Base-by-base conservation (phyloP, 30 jellyfish, hydroid and myxozoan species). In the Turritopsis rubra region DNA sequence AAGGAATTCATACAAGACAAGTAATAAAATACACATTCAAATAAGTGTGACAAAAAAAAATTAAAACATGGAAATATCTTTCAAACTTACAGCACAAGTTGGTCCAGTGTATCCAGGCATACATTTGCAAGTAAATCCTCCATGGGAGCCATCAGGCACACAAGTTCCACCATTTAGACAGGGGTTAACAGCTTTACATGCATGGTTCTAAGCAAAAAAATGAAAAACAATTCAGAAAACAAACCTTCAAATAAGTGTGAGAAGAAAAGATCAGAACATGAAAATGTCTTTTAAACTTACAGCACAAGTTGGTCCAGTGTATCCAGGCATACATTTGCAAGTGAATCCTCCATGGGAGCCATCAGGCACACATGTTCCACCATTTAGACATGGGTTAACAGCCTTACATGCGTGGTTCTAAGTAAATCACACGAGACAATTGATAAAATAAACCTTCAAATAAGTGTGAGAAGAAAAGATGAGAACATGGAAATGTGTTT, bases 91-190 rank as follows among this genome's bases (percentile, higher is more conserved):
- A n/a, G n/a, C n/a, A 81, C 96, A 88, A 8, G 79, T 71, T 52
- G 84, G 29, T 4, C 96, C 96, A n/a, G 87, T 85, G 52, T 83
- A 88, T 26, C 96, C 75, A 28, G 73, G 88, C 52, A 87, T 79
- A 52, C 96, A 88, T 52, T 72, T 54, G 83, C 96, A 88, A 75
- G 78, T 87, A 76, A 88, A 66, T 7, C 96, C 96, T 23, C 21
- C 68, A 16, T 78, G 70, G 17, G 89, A 72, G 65, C 81, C 73
- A 52, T 68, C 77, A 68, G 21, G 22, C 8, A 29, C 86, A 81
- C 96, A 88, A 79, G 75, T 88, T 21, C 96, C 96, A 65, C 92
- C 92, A 74, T 88, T 88, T 29, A 29, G 96, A 52, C 96, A 88
- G 1, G 96, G 96, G 53, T 79, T 88, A 1, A 87, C 92, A 17